Evolutionary conservation across 2,888 invertebrate species (phyloP).

Genomic region (Danaus chrysippus): DNA sequence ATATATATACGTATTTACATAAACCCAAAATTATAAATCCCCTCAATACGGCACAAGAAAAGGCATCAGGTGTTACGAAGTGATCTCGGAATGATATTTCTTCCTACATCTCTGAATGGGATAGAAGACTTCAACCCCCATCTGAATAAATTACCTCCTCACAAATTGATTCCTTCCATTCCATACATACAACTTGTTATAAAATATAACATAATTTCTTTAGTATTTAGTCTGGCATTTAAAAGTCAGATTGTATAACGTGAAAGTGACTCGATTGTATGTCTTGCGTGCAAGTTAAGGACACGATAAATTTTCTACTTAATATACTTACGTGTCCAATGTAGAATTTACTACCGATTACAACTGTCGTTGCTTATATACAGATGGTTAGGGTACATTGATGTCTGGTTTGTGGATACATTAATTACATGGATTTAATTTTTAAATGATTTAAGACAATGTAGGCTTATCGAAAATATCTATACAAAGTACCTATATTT

Average conservation of each 20-base stretch:
- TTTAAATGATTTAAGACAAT: background rate
- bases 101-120: constrained; percentile 64
- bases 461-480: too few relatives aligned
- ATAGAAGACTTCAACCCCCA: constrained; percentile 47
- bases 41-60: constrained; percentile 47
- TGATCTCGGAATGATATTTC: constrained; percentile 67
- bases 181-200: background rate
- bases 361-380: background rate
- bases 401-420: background rate
- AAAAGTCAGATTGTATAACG: constrained; percentile 34
- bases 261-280: constrained; percentile 25
- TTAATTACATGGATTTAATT: background rate
- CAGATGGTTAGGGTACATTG: background rate
- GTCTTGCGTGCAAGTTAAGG: constrained; percentile 28
- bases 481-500: too few relatives aligned
- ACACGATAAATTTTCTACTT: constrained; percentile 34
- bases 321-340: constrained; percentile 31
- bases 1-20: background rate
- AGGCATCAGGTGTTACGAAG: constrained; percentile 73
- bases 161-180: constrained; percentile 33
- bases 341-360: constrained; percentile 26
- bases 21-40: constrained; percentile 28
- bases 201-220: background rate
- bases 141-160: constrained; percentile 67
- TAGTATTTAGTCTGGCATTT: constrained; percentile 22